Evolutionary conservation across 2,888 invertebrate species (phyloP).

Genomic region (Mythimna lalbum): DNA sequence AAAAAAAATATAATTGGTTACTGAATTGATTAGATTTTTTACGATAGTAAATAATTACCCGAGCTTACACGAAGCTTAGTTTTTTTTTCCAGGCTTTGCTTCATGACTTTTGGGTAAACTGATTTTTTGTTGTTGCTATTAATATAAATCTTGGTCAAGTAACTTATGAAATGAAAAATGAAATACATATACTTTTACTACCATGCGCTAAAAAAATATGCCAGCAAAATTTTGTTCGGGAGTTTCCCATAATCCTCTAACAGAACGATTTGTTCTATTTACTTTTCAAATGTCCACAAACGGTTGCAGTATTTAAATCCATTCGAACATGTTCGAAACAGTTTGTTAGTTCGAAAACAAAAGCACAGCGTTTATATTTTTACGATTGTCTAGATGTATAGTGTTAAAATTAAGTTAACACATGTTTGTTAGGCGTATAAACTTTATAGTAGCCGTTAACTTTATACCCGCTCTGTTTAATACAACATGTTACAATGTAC

Average conservation of each 20-base stretch:
- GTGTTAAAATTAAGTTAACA: slow-evolving; percentile 20
- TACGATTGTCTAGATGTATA: background rate
- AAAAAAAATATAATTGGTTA: no score
- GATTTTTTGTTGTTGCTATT: no score
- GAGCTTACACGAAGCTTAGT: no score
- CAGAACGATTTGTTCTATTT: slow-evolving; percentile 17
- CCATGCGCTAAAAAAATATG: background rate
- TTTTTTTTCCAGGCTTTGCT: no score
- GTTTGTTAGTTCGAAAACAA: slow-evolving; percentile 23
- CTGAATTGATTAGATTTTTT: no score
- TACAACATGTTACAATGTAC: slow-evolving; percentile 11
- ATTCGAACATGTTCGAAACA: slow-evolving; percentile 17
- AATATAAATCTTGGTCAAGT: no score
- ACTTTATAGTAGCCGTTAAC: slow-evolving; percentile 22
- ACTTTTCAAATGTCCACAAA: slow-evolving; percentile 4
- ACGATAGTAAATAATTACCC: no score
- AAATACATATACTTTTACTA: no score
- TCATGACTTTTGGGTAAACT: no score
- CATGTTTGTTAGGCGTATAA: slow-evolving; percentile 24
- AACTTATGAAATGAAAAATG: no score
- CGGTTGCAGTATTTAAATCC: slow-evolving; percentile 14
- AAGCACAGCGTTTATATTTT: slow-evolving; percentile 6
- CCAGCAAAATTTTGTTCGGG: no score
- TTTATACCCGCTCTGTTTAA: slow-evolving; percentile 1
- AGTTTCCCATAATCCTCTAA: background rate